phyloP scores from a whole-genome alignment of 2,113 vertebrate genomes.

The Oenanthe melanoleuca region DNA sequence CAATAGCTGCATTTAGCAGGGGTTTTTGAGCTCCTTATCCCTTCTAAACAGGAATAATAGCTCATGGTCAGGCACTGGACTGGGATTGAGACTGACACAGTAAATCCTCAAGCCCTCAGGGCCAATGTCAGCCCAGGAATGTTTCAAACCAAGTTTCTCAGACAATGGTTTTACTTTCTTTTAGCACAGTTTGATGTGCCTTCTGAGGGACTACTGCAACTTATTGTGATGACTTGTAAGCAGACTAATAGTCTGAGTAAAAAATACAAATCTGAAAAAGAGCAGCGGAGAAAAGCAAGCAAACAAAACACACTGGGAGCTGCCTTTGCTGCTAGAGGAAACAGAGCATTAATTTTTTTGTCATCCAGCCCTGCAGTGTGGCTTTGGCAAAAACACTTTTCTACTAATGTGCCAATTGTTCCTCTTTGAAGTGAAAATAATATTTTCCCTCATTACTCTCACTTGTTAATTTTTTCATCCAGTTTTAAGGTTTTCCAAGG shows the following conservation, averaged over 20 bases:
- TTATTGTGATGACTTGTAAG: background rate
- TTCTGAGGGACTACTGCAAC: background rate
- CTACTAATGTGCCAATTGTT: background rate
- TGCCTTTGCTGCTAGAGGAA: background rate
- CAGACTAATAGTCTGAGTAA: background rate
- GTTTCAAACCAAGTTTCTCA: background rate
- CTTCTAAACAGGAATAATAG: background rate
- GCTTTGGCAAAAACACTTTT: background rate
- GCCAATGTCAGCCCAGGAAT: background rate
- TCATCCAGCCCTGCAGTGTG: background rate
- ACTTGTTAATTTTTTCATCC: background rate
- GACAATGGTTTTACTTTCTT: background rate
- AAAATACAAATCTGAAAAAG: background rate
- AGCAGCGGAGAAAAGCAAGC: background rate
- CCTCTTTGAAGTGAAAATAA: background rate
- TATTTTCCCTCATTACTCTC: background rate
- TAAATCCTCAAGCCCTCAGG: background rate
- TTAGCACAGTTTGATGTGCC: fast-evolving
- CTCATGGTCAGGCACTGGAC: background rate
- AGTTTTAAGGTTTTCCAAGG: background rate
- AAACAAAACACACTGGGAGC: background rate
- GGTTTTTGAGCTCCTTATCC: background rate
- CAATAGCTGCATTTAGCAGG: background rate
- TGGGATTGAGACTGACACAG: background rate
- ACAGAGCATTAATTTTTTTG: background rate